Evolutionary conservation across 2,797 vertebrate genomes (phyloP).

Genomic region (Gymnothorax javanicus): DNA sequence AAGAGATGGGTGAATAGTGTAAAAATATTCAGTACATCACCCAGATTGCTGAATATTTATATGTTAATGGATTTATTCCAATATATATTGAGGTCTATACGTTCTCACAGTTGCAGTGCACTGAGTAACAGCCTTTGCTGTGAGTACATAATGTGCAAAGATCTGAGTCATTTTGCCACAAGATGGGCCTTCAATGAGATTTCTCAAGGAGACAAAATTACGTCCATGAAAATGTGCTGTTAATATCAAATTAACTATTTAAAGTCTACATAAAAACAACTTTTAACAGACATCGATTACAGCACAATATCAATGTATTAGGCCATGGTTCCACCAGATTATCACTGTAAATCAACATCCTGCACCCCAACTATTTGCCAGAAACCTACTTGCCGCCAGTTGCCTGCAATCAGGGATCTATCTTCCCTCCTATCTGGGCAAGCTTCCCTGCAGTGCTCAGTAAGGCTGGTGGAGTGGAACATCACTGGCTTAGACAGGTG

Average conservation of each 20-base stretch:
- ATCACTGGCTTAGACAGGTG: background rate
- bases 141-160: background rate
- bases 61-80: constrained; percentile 9
- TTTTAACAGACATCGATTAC: background rate
- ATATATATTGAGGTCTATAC: background rate
- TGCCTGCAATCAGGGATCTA: background rate
- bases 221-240: background rate
- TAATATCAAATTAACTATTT: constrained; percentile 7
- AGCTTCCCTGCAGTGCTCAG: background rate
- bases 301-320: background rate
- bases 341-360: background rate
- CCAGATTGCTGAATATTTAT: background rate
- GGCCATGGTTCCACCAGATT: background rate
- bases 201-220: background rate
- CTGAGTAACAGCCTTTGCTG: background rate
- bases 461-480: background rate
- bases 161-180: background rate
- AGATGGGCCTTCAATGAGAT: background rate
- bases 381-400: background rate
- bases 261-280: background rate
- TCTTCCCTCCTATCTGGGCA: background rate
- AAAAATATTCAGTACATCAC: background rate
- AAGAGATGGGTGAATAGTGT: background rate
- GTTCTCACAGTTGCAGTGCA: background rate
- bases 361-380: background rate